These are phyloP conservation scores for Spicauda simplicius DNA, from an alignment of 2,888 invertebrate species.

Conservation along the genomic window DNA sequence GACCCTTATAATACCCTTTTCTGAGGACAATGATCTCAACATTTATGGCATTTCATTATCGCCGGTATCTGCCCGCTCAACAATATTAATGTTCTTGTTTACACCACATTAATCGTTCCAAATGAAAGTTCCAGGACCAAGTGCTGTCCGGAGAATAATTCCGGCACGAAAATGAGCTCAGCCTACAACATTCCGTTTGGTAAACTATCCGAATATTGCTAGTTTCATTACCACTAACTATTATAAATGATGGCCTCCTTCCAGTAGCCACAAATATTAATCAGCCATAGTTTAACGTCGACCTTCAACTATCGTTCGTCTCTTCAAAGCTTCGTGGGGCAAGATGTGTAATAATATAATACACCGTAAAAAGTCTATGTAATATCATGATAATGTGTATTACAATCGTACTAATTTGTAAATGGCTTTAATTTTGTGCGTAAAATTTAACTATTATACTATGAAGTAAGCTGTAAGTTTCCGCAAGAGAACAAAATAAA, in stretches of 20 bases:
- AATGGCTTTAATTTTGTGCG: too few relatives aligned
- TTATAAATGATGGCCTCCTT: slow-evolving; percentile 21
- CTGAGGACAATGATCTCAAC: neutral
- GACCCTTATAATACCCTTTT: slow-evolving; percentile 1
- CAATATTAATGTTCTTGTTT: slow-evolving; percentile 26
- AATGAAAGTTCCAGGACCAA: slow-evolving; percentile 27
- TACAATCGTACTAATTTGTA: too few relatives aligned
- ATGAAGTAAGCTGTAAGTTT: too few relatives aligned
- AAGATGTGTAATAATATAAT: too few relatives aligned
- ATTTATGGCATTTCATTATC: slow-evolving; percentile 8
- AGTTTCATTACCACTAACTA: slow-evolving; percentile 6
- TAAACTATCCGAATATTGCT: neutral
- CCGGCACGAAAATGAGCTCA: slow-evolving; percentile 16
- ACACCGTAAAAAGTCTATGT: too few relatives aligned
- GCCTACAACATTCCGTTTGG: slow-evolving; percentile 15
- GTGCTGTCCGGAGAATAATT: slow-evolving; percentile 32
- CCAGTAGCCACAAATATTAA: slow-evolving; percentile 15
- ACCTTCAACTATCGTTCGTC: neutral
- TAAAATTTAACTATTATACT: too few relatives aligned
- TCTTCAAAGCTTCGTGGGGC: neutral
- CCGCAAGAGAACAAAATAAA: too few relatives aligned
- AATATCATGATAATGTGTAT: too few relatives aligned
- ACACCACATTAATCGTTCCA: slow-evolving; percentile 21
- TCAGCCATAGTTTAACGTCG: slow-evolving; percentile 2
- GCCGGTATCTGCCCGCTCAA: neutral